Conservation (phyloP, 2,888 invertebrate species). For the Pterostichus niger region DNA sequence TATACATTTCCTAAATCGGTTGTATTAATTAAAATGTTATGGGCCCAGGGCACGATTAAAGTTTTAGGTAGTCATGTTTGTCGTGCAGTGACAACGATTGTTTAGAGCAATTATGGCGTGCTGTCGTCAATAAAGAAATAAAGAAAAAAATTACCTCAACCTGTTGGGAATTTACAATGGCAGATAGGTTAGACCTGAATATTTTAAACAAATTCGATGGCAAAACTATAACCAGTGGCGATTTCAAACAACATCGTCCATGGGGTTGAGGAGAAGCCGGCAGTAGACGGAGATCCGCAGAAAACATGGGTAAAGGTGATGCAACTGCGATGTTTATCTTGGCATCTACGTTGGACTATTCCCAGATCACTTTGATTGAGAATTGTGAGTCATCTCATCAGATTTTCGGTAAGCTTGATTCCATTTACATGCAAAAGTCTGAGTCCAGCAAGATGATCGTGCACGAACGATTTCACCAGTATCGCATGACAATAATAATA, state of each 20-base stretch:
- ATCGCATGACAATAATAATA: no score
- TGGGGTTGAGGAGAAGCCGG: constrained; percentile 31
- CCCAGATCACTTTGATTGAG: constrained; percentile 33
- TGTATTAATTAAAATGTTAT: no score
- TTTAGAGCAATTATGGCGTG: no score
- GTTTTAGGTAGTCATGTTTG: no score
- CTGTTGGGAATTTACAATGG: no score
- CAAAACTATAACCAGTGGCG: constrained; percentile 43
- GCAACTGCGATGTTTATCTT: constrained; percentile 45
- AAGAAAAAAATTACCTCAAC: no score
- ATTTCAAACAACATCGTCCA: constrained; percentile 40
- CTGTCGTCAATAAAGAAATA: no score
- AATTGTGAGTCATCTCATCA: constrained; percentile 44
- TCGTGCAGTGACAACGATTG: no score
- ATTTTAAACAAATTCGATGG: background rate
- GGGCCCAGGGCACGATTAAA: no score
- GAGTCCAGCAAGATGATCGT: constrained; percentile 48
- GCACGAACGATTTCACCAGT: constrained; percentile 43
- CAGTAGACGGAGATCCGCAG: constrained; percentile 26
- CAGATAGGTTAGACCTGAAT: constrained; percentile 4
- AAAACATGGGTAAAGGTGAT: constrained; percentile 48
- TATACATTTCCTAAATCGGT: no score
- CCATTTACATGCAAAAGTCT: constrained; percentile 35
- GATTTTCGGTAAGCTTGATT: constrained; percentile 52
- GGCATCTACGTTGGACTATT: constrained; percentile 46